These are phyloP conservation scores for Sphaerophoria taeniata DNA, from an alignment of 2,888 invertebrate genomes.

Conservation along the genomic window DNA sequence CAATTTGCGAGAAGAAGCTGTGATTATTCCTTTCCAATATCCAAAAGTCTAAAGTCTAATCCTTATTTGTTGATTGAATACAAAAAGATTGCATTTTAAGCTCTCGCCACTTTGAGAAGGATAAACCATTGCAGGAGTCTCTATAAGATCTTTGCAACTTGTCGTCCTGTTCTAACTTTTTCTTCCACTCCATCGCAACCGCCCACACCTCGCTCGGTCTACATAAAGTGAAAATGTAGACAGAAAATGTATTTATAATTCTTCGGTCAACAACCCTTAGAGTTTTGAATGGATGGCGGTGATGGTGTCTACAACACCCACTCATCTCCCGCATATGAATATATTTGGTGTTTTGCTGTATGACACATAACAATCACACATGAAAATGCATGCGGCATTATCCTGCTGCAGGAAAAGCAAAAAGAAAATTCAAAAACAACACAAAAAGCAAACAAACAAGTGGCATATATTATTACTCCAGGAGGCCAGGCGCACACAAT, in stretches of 20 bases:
- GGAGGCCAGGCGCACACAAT: conserved; percentile 35
- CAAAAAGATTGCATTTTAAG: conserved; percentile 40
- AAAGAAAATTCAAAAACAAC: conserved; percentile 31
- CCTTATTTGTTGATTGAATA: conserved; percentile 49
- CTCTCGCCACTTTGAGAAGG: conserved; percentile 29
- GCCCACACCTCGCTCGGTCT: no score
- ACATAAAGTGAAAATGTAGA: conserved; percentile 2
- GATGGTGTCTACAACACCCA: conserved; percentile 54
- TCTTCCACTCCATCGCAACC: not conserved
- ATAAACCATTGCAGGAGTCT: conserved; percentile 33
- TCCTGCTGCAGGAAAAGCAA: conserved; percentile 30
- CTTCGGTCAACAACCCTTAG: conserved; percentile 47
- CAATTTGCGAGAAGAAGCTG: no score
- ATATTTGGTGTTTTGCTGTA: not conserved
- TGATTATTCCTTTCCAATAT: not conserved
- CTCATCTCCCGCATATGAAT: conserved; percentile 33
- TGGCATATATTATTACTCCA: conserved; percentile 34
- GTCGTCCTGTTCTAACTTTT: conserved; percentile 35
- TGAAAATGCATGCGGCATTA: conserved; percentile 63
- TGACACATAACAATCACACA: conserved; percentile 25
- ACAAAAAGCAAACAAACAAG: conserved; percentile 50
- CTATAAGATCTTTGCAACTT: conserved; percentile 58
- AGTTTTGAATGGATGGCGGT: not conserved
- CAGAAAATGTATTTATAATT: conserved; percentile 57
- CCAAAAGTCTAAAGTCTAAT: conserved; percentile 24